Conservation (phyloP, 2,797 vertebrate genomes). For the Amblyopsis hoosieri region DNA sequence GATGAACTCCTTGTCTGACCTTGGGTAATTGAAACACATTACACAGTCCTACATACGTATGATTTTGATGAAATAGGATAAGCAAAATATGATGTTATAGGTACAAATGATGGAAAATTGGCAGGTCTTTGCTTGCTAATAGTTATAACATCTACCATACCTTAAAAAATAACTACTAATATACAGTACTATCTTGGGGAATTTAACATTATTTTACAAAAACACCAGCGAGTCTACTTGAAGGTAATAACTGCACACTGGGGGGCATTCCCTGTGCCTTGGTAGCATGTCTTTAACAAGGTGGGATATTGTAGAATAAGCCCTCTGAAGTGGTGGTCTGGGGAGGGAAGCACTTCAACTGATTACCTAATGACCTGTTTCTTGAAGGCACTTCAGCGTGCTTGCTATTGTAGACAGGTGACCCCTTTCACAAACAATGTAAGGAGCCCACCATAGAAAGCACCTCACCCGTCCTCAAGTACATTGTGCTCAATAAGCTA, state of each 20-base stretch:
- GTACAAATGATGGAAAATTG: not conserved
- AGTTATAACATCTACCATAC: constrained; percentile 6
- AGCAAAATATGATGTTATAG: not conserved
- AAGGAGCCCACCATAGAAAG: constrained; percentile 39
- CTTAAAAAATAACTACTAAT: constrained; percentile 3
- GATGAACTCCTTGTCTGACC: constrained; percentile 73
- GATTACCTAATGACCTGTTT: constrained; percentile 76
- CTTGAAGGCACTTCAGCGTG: constrained; percentile 70
- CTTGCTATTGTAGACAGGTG: constrained; percentile 64
- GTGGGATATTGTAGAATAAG: constrained; percentile 60
- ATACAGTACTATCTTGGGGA: no score
- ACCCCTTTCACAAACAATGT: constrained; percentile 68
- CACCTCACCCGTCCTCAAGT: constrained; percentile 37
- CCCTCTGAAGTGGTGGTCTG: constrained; percentile 53
- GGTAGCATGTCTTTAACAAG: constrained; percentile 67
- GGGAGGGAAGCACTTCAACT: constrained; percentile 71
- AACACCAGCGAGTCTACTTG: constrained; percentile 19
- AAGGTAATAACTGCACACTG: constrained; percentile 6
- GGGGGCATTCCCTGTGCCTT: constrained; percentile 34
- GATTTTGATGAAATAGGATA: constrained; percentile 10
- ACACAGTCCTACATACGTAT: constrained; percentile 45
- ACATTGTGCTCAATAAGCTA: constrained; percentile 53
- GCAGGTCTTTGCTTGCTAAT: not conserved
- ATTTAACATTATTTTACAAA: not conserved
- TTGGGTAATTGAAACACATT: constrained; percentile 71